Evolutionary conservation across 2,888 invertebrate species (phyloP).

Genomic region (Bombylius discolor): DNA sequence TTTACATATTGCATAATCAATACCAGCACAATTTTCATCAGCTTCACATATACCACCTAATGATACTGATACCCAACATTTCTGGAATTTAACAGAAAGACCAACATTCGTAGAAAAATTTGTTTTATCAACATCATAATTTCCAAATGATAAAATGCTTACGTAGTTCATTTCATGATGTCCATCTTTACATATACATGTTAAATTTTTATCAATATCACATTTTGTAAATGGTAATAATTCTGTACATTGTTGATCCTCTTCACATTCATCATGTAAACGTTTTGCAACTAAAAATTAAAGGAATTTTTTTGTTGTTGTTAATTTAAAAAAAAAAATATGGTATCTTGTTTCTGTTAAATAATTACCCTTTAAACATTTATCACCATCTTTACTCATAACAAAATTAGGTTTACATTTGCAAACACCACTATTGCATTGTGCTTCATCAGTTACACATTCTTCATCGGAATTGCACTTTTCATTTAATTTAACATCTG

Average conservation of each 20-base stretch:
- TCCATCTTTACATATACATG: constrained; percentile 13
- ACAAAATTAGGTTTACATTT: constrained; percentile 28
- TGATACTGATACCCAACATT: constrained; percentile 17
- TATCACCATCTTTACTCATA: constrained; percentile 21
- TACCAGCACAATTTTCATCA: constrained; percentile 16
- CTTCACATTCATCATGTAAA: constrained; percentile 13
- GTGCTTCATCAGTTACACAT: constrained; percentile 27
- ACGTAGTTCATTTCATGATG: constrained; percentile 15
- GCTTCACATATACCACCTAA: constrained; percentile 16
- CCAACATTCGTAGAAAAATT: not conserved
- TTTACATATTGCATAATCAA: constrained; percentile 11
- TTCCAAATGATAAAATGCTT: constrained; percentile 1
- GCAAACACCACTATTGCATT: constrained; percentile 26
- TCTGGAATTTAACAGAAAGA: constrained; percentile 6
- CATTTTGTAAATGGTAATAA: constrained; percentile 13
- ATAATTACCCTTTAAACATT: constrained; percentile 25
- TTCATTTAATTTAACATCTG: constrained; percentile 23
- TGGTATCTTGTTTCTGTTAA: not conserved
- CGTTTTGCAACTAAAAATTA: constrained; percentile 10
- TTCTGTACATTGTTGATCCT: constrained; percentile 15
- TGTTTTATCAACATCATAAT: not conserved
- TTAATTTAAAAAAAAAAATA: not conserved
- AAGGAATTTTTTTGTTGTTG: not conserved
- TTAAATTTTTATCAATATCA: constrained; percentile 9
- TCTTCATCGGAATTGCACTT: constrained; percentile 27